Evolutionary conservation across 1,140 invertebrate genomes (phyloP), one percentile per base, ranked within the genome.

Genomic region (Ephestia elutella): DNA sequence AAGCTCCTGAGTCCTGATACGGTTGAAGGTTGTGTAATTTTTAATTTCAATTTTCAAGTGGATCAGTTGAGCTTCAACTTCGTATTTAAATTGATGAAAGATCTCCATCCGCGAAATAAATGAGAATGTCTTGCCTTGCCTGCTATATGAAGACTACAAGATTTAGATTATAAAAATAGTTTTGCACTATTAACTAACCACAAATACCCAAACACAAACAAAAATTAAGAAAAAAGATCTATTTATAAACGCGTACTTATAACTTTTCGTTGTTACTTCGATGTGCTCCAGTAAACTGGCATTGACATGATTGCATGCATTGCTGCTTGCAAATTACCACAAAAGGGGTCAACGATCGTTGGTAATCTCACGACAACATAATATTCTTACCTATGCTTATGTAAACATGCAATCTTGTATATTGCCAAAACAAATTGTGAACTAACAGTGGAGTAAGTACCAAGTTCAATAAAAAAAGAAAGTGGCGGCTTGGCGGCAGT

Each of bases 231-330:
- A 44, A 15, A 15, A 44, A 44, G 0, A 2, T 5, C 2, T 38
- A 13, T 15, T 44, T 15, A n/a, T n/a, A 3, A 44, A 44, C n/a
- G n/a, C 13, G 13, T n/a, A 44, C 2, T 7, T 2, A 11, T 38
- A 15, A 44, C 2, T 7, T 2, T 15, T 15, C 38, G n/a, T 44
- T 2, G 38, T 44, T 17, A 44, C 32, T 44, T 44, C 38, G 13
- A 5, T 7, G 15, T 7, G 38, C 38, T 44, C 38, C n/a, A 44
- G 38, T 44, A 15, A 44, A 13, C 38, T 15, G 38, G 38, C 38
- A 44, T 44, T 44, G 38, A 44, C 38, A 44, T 44, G 13, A 44
- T 44, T 44, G 38, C 38, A 44, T 44, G 13, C 38, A 44, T 44
- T 44, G 38, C 38, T 44, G 38, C n/a, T 15, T 15, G 38, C 38